Percentiles rank a stretch among this genome's conserved stretches.
Conservation (phyloP, 2,888 invertebrate species). For the Spicauda simplicius region DNA sequence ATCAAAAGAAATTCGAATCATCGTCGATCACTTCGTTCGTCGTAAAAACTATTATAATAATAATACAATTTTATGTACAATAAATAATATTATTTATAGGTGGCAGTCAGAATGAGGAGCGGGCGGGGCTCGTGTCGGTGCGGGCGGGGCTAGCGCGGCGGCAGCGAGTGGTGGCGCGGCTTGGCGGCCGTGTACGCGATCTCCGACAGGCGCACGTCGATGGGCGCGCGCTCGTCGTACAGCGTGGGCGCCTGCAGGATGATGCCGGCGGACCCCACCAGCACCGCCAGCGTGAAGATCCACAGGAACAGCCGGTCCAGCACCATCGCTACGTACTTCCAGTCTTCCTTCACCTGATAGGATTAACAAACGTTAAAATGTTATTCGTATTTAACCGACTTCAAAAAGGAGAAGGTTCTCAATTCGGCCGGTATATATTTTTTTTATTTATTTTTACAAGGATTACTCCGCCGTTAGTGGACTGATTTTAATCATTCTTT, state of each 20-base stretch:
- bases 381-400: too few species aligned
- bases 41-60: slow-evolving; percentile 74
- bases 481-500: too few species aligned
- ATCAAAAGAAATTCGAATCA: slow-evolving; percentile 82
- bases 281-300: slow-evolving; percentile 98
- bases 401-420: too few species aligned
- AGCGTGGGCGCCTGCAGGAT: slow-evolving; percentile 97
- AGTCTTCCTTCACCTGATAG: slow-evolving; percentile 95
- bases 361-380: background rate
- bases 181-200: slow-evolving; percentile 95
- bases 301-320: slow-evolving; percentile 98
- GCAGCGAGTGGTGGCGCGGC: slow-evolving; percentile 81
- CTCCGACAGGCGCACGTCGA: slow-evolving; percentile 94
- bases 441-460: too few species aligned
- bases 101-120: slow-evolving; percentile 28
- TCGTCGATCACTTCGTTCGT: slow-evolving; percentile 71
- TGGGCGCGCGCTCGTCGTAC: slow-evolving; percentile 95
- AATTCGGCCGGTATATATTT: too few species aligned
- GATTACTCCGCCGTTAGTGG: too few species aligned
- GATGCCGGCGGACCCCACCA: slow-evolving; percentile 97
- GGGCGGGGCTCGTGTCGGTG: slow-evolving; percentile 41
- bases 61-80: slow-evolving; percentile 57
- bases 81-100: slow-evolving; percentile 48
- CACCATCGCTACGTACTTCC: slow-evolving; percentile 99
- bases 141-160: slow-evolving; percentile 42